Base-by-base conservation (phyloP, 2,797 vertebrate species). In the Enoplosus armatus region DNA sequence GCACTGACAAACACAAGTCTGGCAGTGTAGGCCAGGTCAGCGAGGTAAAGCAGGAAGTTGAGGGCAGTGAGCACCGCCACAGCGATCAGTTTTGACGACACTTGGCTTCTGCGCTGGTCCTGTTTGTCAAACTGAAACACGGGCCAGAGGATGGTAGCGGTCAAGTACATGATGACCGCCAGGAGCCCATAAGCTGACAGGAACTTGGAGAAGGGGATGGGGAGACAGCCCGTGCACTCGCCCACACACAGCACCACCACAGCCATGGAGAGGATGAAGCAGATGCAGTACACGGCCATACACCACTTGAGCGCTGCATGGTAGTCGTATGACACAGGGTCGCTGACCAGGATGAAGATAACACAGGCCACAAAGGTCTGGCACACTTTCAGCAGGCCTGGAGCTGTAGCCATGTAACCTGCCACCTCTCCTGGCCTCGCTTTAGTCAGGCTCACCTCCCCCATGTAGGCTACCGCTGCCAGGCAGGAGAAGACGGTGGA, bases 241-340 rank as follows among this genome's bases (percentile, higher is more conserved):
- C 96, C 95, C 24, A 98, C 93, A 50, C 93, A 97, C 70, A 98
- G 86, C 77, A 97, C 90, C 75, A 98, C 96, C 71, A 97, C 93
- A 2, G 91, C 93, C 2, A 96, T 95, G 0, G 97, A 97, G 11
- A 98, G 87, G 84, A 98, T 96, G 93, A 98, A 98, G 85, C 97
- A 98, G 91, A 98, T 96, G 90, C 96, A 96, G 76, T 97, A 98
- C 3, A 98, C 97, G 0, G 97, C 95, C 94, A 98, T 91, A 74
- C 97, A 98, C 96, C 97, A 98, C 84, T 96, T 93, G 37, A 97
- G 54, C 0, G 93, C 96, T 0, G 94, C 3, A 0, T 94, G 60
- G 0, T 0, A 0, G 0, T 94, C 18, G 11, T 97, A 97, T 0
- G 60, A 87, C 37, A 80, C 0, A 0, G 75, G 95, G 0, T 64